Base-by-base conservation (phyloP, 2,113 vertebrate genomes). In the Stigmatopora argus region DNA sequence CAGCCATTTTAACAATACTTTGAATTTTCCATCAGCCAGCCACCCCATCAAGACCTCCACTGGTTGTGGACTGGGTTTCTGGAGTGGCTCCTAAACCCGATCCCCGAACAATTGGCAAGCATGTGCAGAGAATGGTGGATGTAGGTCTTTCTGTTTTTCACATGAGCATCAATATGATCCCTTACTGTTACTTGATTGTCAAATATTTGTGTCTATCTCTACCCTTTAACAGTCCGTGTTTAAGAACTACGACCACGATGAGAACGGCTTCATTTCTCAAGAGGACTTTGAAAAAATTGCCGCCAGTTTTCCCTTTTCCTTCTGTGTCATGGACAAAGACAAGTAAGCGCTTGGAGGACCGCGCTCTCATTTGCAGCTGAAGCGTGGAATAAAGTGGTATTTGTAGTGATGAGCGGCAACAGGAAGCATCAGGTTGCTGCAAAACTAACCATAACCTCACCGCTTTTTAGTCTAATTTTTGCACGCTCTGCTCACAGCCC, bases 241-340 rank as follows among this genome's bases (percentile, higher is more conserved):
- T 86, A 98, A 98, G 85, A 98, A 98, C 89, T 98, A 98, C 48
- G 96, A 98, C 85, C 94, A 94, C 31, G 93, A 96, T 68, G 92
- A 96, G 82, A 95, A 98, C 38, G 96, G 95, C 68, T 98, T 96
- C 83, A 98, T 98, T 85, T 95, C 91, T 74, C 96, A 98, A 70
- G 95, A 92, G 78, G 96, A 97, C 64, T 98, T 98, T 92, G 94
- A 97, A 87, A 97, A 96, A 87, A 98, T 96, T 74, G 94, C 96
- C 38, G 92, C 94, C 15, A 98, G 96, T 77, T 98, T 98, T 76
- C 96, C 95, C 0, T 98, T 98, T 80, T 98, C 95, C 13, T 98
- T 97, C 89, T 98, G 96, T 84, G 91, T 98, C 73, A 95, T 98
- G 93, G 94, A 96, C 84, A 96, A 94, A 87, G 94, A 96, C 83